Evolutionary conservation across 2,113 vertebrate species (phyloP), one percentile per base, ranked within the genome.

Genomic region (Nyctibius bracteatus): DNA sequence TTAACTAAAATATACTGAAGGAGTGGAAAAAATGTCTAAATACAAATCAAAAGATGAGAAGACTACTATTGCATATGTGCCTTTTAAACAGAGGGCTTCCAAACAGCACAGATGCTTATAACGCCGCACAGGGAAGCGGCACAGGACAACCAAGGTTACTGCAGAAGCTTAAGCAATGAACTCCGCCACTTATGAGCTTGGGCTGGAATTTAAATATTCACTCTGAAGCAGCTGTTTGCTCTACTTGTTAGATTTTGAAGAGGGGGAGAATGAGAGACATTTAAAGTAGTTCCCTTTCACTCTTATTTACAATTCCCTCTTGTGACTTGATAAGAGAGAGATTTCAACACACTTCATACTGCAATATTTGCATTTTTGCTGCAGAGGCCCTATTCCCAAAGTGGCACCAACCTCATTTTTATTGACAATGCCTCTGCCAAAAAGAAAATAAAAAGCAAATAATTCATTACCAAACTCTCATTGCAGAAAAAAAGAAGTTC

Each of bases 341-440:
- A 89, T 92, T 92, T 88, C 77, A 12, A 81, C 70, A 96, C 65
- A 78, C 41, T 71, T 84, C 66, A 79, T 55, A 28, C 27, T 74
- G 78, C 73, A 93, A 37, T 83, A 95, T 96, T 95, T 95, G 70
- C 86, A 88, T 90, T 95, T 92, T 77, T 89, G 47, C 77, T 92
- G 88, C 71, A 92, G 77, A 93, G 57, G 82, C 44, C 61, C 70
- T 72, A 86, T 80, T 88, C 77, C 82, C 75, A 88, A 84, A 82
- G 55, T 59, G 41, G 44, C 66, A 65, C 30, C 92, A 93, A 84
- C 41, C 78, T 63, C 66, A 57, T 51, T 88, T 93, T 75, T 90
- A 82, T 57, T 2, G 1, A 74, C 54, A 65, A 58, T 15, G 16
- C 21, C 23, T 66, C 31, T 70, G 25, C 54, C 43, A 81, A 78